Conservation (phyloP, 2,797 vertebrate species). For the Centropyge bicolor region DNA sequence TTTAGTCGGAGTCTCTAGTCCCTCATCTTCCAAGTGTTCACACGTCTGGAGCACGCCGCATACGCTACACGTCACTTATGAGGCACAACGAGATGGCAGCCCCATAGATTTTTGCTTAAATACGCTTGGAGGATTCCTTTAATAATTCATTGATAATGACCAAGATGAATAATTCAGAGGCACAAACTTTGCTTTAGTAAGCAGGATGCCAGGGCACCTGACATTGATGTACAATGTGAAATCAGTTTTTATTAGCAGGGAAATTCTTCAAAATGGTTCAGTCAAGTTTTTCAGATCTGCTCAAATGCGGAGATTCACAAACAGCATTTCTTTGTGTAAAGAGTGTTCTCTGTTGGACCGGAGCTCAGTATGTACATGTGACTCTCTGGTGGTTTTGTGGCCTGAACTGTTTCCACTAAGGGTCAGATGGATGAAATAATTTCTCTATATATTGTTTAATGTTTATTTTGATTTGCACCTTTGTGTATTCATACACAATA, state of each 20-base stretch:
- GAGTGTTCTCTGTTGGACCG: conserved; percentile 13
- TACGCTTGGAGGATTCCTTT: conserved; percentile 86
- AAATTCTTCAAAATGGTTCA: conserved; percentile 76
- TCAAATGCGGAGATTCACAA: conserved; percentile 52
- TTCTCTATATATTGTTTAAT: conserved; percentile 53
- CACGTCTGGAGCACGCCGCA: conserved; percentile 71
- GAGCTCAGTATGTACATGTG: conserved; percentile 11
- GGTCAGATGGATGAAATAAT: conserved; percentile 58
- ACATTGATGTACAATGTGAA: conserved; percentile 85
- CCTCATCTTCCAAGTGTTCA: conserved; percentile 71
- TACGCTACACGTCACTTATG: conserved; percentile 81
- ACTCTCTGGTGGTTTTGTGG: conserved; percentile 35
- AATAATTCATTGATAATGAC: conserved; percentile 91
- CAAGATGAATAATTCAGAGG: conserved; percentile 86
- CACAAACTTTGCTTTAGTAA: conserved; percentile 87
- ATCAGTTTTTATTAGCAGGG: conserved; percentile 83
- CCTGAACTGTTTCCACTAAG: conserved; percentile 36
- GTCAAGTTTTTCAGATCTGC: conserved; percentile 63
- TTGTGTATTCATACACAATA: conserved; percentile 44
- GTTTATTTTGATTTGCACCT: conserved; percentile 19
- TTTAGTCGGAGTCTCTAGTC: conserved; percentile 57
- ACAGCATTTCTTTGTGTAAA: conserved; percentile 50
- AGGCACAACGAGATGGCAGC: conserved; percentile 82
- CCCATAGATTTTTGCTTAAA: conserved; percentile 88
- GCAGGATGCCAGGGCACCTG: conserved; percentile 83